Base-by-base conservation (phyloP, 2,888 invertebrate genomes). In the Sabellastarte sp. region DNA sequence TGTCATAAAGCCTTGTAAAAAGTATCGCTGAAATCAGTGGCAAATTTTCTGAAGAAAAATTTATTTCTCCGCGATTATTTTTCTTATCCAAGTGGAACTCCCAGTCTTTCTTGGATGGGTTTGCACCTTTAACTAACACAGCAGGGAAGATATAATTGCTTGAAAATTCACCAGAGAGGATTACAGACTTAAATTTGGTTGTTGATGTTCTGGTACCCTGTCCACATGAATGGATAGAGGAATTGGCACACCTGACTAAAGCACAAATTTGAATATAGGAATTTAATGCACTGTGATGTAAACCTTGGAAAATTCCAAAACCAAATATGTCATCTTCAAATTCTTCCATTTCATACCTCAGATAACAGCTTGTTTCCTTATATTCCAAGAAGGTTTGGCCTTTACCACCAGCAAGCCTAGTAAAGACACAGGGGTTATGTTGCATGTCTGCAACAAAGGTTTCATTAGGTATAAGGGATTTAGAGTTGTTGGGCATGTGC, bases 221-320 rank as follows among this genome's bases (percentile, higher is more conserved):
- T 29, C 59, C 59, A 41, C 59, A 77, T 3, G 63, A 61, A 3
- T 63, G 29, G 5, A 51, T 52, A 0, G 61, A 50, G 10, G 50
- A 50, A 29, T 67, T 64, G 20, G 68, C 68, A 50, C 77, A 77
- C 52, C 68, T 72, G 2, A 76, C 59, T 1, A 77, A 41, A 3
- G 70, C 65, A 60, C 77, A 77, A 1, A 73, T 64, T 64, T 77
- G 74, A 2, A 76, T 59, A 64, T 74, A 77, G 53, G 73, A 76
- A 4, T 67, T 51, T 0, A 74, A 75, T 26, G 74, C 65, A 20
- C 66, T 60, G 3, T 70, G 73, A 61, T 77, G 76, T 1, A 74
- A 60, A 0, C 76, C 76, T 62, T 76, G 73, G 61, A 77, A 77
- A 0, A 74, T 76, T 0, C 76, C 78, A 57, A 78, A 71, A 0